Evolutionary conservation across 2,113 vertebrate genomes (phyloP).

Genomic region (Petromus typicus): DNA sequence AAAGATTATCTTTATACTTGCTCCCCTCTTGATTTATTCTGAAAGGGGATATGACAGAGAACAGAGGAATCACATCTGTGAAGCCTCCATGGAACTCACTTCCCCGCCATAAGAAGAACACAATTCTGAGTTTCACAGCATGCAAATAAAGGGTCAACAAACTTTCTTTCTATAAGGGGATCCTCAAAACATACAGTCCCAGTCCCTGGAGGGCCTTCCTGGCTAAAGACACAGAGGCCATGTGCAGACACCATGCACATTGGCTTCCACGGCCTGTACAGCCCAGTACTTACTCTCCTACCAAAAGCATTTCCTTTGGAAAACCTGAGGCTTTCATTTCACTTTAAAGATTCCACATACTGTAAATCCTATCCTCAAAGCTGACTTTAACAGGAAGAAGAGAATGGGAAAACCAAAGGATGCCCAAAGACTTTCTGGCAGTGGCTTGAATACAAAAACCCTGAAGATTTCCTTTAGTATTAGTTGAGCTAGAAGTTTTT

Average conservation of each 20-base stretch:
- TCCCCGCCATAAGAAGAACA: neutral
- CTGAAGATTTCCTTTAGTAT: neutral
- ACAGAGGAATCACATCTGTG: neutral
- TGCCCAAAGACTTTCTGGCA: neutral
- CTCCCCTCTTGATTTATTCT: slow-evolving; percentile 14
- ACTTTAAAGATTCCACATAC: neutral
- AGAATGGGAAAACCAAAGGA: neutral
- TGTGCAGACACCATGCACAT: neutral
- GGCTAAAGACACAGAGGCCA: neutral
- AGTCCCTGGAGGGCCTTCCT: neutral
- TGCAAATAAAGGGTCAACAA: neutral
- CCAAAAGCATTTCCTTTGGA: neutral
- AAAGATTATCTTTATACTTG: neutral
- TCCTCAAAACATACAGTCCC: neutral
- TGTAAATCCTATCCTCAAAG: neutral
- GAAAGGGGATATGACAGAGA: neutral
- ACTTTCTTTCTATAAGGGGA: neutral
- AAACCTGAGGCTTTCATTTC: neutral
- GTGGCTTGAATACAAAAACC: neutral
- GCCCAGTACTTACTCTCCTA: neutral
- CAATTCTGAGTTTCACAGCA: neutral
- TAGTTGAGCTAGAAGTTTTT: neutral
- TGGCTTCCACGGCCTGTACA: neutral
- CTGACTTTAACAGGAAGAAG: neutral
- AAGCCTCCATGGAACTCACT: neutral